Percentiles rank a stretch among this genome's conserved stretches.
These are phyloP conservation scores for Echinarachnius parma DNA, from an alignment of 53 echinoderm and acorn worm genomes.

Conservation along the genomic window DNA sequence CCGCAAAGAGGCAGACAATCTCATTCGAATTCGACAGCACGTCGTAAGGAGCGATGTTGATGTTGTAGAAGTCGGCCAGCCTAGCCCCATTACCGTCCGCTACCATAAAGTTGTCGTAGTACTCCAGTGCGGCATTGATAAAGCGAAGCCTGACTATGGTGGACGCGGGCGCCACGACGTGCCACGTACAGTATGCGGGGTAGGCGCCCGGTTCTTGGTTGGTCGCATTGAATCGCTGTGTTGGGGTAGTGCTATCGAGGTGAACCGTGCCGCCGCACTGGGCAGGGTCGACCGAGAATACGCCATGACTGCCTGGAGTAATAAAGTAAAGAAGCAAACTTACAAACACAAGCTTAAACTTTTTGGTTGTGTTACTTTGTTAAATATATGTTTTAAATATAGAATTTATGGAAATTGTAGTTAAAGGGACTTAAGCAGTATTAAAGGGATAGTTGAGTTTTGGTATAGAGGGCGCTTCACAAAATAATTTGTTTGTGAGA, in stretches of 20 bases:
- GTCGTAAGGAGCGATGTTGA: slow-evolving; percentile 2
- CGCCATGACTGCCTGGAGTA: neutral
- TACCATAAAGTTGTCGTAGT: slow-evolving; percentile 27
- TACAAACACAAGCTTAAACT: too few species aligned
- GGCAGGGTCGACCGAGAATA: slow-evolving; percentile 2
- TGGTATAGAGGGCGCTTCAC: too few species aligned
- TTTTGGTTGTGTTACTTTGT: too few species aligned
- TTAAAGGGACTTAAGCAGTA: too few species aligned
- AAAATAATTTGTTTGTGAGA: too few species aligned
- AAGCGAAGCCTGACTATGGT: slow-evolving; percentile 4
- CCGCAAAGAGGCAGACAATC: slow-evolving; percentile 1
- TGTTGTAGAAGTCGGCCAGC: slow-evolving; percentile 18
- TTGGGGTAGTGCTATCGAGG: slow-evolving; percentile 6
- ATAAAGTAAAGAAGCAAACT: too few species aligned
- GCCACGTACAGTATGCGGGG: slow-evolving; percentile 40
- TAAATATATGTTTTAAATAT: too few species aligned
- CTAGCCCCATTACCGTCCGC: slow-evolving; percentile 5
- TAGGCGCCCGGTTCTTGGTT: slow-evolving; percentile 4
- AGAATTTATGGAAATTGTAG: too few species aligned
- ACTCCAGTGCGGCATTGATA: neutral
- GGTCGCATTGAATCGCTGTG: slow-evolving; percentile 5
- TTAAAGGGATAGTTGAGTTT: too few species aligned
- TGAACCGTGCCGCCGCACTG: slow-evolving; percentile 31
- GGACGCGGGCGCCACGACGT: slow-evolving; percentile 10
- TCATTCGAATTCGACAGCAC: slow-evolving; percentile 23